Evolutionary conservation across 1,140 invertebrate species (phyloP).

Genomic region (Araneus ventricosus): DNA sequence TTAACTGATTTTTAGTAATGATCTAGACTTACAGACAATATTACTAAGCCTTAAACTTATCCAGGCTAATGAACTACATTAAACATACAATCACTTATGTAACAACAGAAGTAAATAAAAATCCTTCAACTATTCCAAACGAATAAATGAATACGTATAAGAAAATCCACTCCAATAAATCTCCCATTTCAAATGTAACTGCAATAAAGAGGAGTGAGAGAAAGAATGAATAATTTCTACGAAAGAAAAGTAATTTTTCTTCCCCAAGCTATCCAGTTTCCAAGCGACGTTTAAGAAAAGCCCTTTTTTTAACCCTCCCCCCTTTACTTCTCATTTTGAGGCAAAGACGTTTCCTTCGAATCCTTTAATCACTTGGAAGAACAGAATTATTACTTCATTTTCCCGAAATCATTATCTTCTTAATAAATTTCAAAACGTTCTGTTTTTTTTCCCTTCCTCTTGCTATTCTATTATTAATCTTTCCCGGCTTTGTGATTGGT

Average conservation of each 20-base stretch:
- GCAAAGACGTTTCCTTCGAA: constrained; percentile 22
- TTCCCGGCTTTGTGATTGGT: constrained; percentile 55
- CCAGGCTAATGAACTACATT: not conserved
- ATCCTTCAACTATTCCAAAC: not conserved
- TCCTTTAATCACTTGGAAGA: constrained; percentile 58
- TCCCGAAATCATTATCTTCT: constrained; percentile 45
- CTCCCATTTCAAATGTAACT: constrained; percentile 1
- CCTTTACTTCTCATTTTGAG: not conserved
- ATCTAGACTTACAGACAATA: too few species aligned
- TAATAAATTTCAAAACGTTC: constrained; percentile 53
- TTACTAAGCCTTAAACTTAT: not conserved
- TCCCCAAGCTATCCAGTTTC: constrained; percentile 10
- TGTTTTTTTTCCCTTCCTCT: not conserved
- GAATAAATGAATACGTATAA: constrained; percentile 2
- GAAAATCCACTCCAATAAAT: constrained; percentile 20
- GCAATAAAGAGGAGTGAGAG: not conserved
- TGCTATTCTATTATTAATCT: constrained; percentile 40
- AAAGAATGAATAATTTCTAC: not conserved
- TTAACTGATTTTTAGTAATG: too few species aligned
- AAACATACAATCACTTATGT: not conserved
- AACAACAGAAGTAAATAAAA: constrained; percentile 14
- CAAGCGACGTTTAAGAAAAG: not conserved
- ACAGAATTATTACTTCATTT: constrained; percentile 64
- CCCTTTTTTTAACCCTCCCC: not conserved
- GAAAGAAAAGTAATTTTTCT: constrained; percentile 39